These are phyloP conservation scores for Acromyrmex echinatior DNA, from an alignment of 1,140 invertebrate genomes.

Conservation along the genomic window DNA sequence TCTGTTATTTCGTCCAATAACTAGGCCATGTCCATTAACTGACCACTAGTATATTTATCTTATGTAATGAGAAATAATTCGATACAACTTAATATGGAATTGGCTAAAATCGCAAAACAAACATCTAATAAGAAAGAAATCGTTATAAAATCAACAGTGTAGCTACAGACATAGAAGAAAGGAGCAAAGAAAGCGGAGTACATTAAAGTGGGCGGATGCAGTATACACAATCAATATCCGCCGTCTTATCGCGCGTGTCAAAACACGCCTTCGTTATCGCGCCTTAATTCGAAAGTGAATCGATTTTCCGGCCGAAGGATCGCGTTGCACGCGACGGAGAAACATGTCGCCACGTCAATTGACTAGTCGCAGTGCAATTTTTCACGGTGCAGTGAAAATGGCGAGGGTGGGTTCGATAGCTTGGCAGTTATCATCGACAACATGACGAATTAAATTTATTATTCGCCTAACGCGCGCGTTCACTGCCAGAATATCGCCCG, in stretches of 20 bases:
- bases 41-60: no score
- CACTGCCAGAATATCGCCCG: slow-evolving; percentile 45
- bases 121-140: slow-evolving; percentile 8
- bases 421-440: background rate
- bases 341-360: background rate
- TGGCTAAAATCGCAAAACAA: background rate
- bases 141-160: slow-evolving; percentile 6
- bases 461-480: slow-evolving; percentile 26
- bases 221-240: slow-evolving; percentile 27
- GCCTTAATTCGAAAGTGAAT: slow-evolving; percentile 48
- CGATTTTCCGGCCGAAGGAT: slow-evolving; percentile 30
- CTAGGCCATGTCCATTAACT: no score
- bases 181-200: background rate
- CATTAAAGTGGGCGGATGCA: slow-evolving; percentile 15
- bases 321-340: background rate
- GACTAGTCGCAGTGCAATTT: background rate
- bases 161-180: background rate
- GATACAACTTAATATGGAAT: background rate
- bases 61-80: background rate
- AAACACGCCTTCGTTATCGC: slow-evolving; percentile 52
- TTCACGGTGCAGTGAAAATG: slow-evolving; percentile 18
- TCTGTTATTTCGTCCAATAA: no score
- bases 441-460: slow-evolving; percentile 62
- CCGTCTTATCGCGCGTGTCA: slow-evolving; percentile 44
- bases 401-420: background rate